Base-by-base conservation (phyloP, 1,140 invertebrate species). In the Leptoteleia sp. region DNA sequence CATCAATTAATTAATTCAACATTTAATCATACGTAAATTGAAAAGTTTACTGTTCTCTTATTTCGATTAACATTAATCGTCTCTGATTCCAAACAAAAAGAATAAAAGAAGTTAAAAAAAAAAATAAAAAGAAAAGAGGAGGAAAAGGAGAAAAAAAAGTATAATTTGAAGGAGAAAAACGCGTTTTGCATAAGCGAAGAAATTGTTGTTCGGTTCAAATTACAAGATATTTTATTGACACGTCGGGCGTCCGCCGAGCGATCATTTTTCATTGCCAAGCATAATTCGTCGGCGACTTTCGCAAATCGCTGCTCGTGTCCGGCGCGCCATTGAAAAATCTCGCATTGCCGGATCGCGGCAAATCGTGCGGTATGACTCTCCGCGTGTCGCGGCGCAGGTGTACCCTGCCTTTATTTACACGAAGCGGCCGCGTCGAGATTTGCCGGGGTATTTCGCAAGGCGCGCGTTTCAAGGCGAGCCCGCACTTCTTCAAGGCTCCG, bases 401-500 rank as follows among this genome's bases (percentile, higher is more conserved):
- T 64, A 64, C 19, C 29, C 29, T 22, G 52, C 48, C 35, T 64
- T 40, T 73, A 59, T 72, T 73, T 62, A 42, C 68, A 48, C 70
- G 57, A 45, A 57, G 35, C 15, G 43, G 1, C 13, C 31, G 42
- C 25, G 33, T 57, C 42, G 11, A 50, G 37, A 42, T 72, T 62
- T 52, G 40, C 67, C 55, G 61, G n/a, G 52, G n/a, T 54, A 22
- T 75, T 75, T 75, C 71, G 61, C 61, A 75, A 75, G 61, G 15
- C 29, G 45, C 29, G 45, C 25, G 29, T 13, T 71, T 73, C 70
- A 73, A 73, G 70, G 70, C 47, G 47, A 62, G 57, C 48, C 11
- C 57, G 68, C 50, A 75, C 47, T 67, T 67, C 50, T 76, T 67
- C 71, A 76, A 76, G 71, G 71, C 43, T 73, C 27, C 61, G 45